These are phyloP conservation scores for Lamprotornis superbus DNA, from an alignment of 2,113 vertebrate genomes.

Conservation along the genomic window DNA sequence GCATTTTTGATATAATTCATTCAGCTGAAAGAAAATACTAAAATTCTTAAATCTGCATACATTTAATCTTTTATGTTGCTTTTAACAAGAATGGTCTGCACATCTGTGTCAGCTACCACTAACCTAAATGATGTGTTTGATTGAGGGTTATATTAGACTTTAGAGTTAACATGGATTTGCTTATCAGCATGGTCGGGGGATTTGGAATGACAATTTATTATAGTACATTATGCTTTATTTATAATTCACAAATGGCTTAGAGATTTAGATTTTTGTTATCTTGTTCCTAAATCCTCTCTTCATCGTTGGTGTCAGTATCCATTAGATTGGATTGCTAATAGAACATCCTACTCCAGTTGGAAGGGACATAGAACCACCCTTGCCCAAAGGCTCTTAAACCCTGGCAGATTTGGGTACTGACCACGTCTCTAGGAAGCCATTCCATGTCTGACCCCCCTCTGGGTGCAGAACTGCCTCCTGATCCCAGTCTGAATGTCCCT, in stretches of 20 bases:
- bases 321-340: background rate
- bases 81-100: background rate
- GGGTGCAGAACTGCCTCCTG: background rate
- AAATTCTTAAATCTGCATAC: background rate
- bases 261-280: slow-evolving; percentile 37
- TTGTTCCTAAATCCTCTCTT: background rate
- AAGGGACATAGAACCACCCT: background rate
- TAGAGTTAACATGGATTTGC: background rate
- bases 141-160: slow-evolving; percentile 24
- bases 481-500: background rate
- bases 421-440: too few species aligned
- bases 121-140: background rate
- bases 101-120: background rate
- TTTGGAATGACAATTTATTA: slow-evolving; percentile 60
- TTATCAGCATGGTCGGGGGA: slow-evolving; percentile 35
- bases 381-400: background rate
- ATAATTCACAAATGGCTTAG: slow-evolving; percentile 66
- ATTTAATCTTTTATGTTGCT: background rate
- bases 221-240: slow-evolving; percentile 62
- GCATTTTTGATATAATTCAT: background rate
- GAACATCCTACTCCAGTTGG: background rate
- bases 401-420: background rate
- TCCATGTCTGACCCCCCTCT: background rate
- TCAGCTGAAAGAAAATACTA: background rate
- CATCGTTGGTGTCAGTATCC: background rate